Evolutionary conservation across 2,113 vertebrate genomes (phyloP).

Genomic region (Oryzias curvinotus): DNA sequence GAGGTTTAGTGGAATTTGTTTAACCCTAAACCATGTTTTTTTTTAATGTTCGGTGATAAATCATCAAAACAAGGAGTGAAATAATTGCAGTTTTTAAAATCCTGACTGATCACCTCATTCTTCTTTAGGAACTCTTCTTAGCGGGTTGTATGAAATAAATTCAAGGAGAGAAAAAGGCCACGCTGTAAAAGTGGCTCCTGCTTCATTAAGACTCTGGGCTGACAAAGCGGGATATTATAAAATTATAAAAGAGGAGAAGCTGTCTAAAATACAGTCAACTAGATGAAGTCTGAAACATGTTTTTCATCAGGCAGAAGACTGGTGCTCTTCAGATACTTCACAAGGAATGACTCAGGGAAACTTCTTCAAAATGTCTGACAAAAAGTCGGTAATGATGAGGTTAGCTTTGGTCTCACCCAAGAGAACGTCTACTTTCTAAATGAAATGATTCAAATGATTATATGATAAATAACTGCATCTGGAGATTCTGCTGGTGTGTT

Average conservation of each 20-base stretch:
- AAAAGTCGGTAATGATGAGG: conserved; percentile 53
- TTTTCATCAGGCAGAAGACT: conserved; percentile 33
- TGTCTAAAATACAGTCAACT: conserved; percentile 35
- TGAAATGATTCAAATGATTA: conserved; percentile 18
- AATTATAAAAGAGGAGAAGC: conserved; percentile 30
- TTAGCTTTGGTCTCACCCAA: conserved; percentile 22
- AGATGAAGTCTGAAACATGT: conserved; percentile 33
- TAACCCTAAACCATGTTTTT: conserved; percentile 10
- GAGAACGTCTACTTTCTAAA: conserved; percentile 7
- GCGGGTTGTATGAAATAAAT: conserved; percentile 53
- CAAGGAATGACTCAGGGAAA: conserved; percentile 24
- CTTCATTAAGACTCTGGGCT: conserved; percentile 54
- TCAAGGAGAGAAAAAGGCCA: conserved; percentile 35
- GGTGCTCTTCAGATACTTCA: conserved; percentile 27
- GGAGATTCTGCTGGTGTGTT: conserved; percentile 7
- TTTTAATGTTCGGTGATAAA: background rate
- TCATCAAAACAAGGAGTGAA: conserved; percentile 24
- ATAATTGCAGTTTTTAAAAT: conserved; percentile 24
- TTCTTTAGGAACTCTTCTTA: conserved; percentile 55
- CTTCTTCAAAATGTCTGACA: conserved; percentile 43
- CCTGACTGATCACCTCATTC: conserved; percentile 22
- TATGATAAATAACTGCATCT: conserved; percentile 10
- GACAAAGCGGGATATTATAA: conserved; percentile 38
- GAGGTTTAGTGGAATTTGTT: conserved; percentile 29
- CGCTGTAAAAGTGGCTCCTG: conserved; percentile 13